Evolutionary conservation across 2,797 vertebrate species (phyloP).

Genomic region (Leucoraja ocellata): DNA sequence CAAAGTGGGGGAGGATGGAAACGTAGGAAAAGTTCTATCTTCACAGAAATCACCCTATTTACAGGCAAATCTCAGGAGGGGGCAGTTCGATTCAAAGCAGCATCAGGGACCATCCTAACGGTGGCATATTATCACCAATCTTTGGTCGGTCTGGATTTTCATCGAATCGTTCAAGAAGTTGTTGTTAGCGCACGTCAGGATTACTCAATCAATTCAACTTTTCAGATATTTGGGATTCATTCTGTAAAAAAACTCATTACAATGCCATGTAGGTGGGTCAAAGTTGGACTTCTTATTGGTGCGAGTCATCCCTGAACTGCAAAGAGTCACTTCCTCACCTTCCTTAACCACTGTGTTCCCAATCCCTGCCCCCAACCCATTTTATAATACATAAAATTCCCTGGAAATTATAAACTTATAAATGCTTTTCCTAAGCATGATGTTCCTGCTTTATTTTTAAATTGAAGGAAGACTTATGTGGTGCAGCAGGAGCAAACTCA

Average conservation of each 20-base stretch:
- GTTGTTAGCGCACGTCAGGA: conserved; percentile 49
- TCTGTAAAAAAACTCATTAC: background rate
- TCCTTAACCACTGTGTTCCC: background rate
- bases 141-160: conserved; percentile 43
- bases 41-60: conserved; percentile 54
- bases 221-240: background rate
- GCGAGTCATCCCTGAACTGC: background rate
- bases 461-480: background rate
- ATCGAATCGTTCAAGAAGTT: conserved; percentile 51
- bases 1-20: conserved; percentile 24
- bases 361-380: background rate
- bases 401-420: background rate
- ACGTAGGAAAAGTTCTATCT: conserved; percentile 40
- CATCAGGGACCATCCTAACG: conserved; percentile 57
- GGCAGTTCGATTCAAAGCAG: conserved; percentile 46
- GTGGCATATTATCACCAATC: conserved; percentile 44
- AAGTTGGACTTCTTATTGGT: background rate
- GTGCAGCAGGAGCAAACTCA: background rate
- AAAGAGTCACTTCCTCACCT: background rate
- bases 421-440: background rate
- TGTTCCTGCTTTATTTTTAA: background rate
- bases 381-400: too few relatives aligned
- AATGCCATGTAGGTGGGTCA: background rate
- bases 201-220: background rate
- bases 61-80: conserved; percentile 49